Evolutionary conservation across 2,113 vertebrate species (phyloP).

Genomic region (Mastomys natalensis): DNA sequence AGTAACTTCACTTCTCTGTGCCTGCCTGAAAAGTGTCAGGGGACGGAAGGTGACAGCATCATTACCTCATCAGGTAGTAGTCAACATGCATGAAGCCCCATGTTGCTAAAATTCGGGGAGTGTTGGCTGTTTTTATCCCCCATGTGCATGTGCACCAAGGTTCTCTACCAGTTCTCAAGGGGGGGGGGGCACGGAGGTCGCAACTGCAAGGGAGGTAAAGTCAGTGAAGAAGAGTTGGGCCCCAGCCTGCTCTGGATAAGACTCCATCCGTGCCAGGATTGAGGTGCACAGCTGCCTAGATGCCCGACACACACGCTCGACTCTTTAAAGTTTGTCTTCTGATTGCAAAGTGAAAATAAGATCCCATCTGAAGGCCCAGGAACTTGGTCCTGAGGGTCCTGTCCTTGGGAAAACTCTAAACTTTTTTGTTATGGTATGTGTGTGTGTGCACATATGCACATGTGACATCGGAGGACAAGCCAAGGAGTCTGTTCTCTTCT

Average conservation of each 20-base stretch:
- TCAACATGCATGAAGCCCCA: fast-evolving
- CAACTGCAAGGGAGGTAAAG: background rate
- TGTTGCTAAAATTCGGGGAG: background rate
- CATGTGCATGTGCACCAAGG: background rate
- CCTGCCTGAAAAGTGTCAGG: background rate
- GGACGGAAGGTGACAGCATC: fast-evolving
- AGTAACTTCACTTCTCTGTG: background rate
- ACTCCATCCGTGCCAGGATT: background rate
- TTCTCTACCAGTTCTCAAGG: background rate
- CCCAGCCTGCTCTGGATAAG: background rate
- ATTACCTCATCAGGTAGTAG: fast-evolving
- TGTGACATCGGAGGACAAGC: background rate
- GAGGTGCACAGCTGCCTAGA: background rate
- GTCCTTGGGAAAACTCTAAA: background rate
- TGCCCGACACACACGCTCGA: fast-evolving
- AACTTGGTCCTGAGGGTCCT: background rate
- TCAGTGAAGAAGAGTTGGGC: fast-evolving
- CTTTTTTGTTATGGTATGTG: too few species aligned
- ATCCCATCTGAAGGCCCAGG: background rate
- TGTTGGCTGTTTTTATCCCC: fast-evolving
- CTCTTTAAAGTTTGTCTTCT: background rate
- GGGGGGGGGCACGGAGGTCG: background rate
- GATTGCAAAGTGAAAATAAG: background rate
- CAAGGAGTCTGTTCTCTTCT: background rate
- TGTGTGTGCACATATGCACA: too few species aligned